These are phyloP conservation scores for Zaprionus tsacasi DNA, from an alignment of 1,140 invertebrate species.

Conservation along the genomic window DNA sequence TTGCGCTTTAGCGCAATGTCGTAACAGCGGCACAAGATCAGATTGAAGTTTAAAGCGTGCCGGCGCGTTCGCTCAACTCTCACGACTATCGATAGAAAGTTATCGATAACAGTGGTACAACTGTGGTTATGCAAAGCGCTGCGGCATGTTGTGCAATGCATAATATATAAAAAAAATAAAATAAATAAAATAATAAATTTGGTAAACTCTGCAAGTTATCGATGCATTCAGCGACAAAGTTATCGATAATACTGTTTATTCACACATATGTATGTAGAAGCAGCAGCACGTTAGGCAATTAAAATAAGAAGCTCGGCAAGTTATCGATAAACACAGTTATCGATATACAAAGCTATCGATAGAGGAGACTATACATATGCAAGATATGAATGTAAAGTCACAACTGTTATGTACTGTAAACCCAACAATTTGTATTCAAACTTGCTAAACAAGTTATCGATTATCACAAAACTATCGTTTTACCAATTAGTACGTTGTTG, in stretches of 20 bases:
- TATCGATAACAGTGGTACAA: neutral
- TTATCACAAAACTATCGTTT: neutral
- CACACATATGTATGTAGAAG: too few species aligned
- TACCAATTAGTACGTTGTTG: neutral
- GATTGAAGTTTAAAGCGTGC: constrained; percentile 18
- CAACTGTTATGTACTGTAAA: too few species aligned
- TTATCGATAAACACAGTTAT: neutral
- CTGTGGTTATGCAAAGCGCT: neutral
- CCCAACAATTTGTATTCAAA: too few species aligned
- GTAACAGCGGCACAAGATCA: constrained; percentile 34
- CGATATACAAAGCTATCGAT: neutral
- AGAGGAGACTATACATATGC: neutral
- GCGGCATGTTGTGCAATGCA: neutral
- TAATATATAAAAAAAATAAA: too few species aligned
- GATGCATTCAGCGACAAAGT: neutral
- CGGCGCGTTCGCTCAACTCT: neutral
- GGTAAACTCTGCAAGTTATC: neutral
- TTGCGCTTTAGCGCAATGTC: constrained; percentile 18
- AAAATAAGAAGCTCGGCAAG: too few species aligned
- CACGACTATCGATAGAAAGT: neutral
- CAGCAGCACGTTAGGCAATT: too few species aligned
- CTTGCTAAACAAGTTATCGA: too few species aligned
- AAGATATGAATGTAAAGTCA: neutral
- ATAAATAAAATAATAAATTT: neutral
- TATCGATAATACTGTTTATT: too few species aligned